Evolutionary conservation across 2,888 invertebrate genomes (phyloP), one percentile per base, ranked within the genome.

Genomic region (Noctua janthina): DNA sequence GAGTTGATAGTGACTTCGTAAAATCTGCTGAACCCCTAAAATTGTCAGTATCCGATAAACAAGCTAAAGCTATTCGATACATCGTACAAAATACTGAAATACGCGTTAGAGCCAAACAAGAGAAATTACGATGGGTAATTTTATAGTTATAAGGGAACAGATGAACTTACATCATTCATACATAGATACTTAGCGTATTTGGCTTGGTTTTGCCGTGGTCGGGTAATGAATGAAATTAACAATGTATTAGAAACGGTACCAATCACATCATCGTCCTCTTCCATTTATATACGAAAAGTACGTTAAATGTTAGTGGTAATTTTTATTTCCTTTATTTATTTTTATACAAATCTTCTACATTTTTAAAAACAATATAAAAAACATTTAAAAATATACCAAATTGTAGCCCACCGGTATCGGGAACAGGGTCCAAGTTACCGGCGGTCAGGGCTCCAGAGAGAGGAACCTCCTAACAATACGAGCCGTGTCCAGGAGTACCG

Each of bases 201-300:
- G 62, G 29, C n/a, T 29, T 62, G 13, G 6, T 5, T 15, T 62
- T 62, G 62, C 13, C 6, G 2, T 59, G 1, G 29, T 29, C 0
- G 15, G 29, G 17, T 35, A 62, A 20, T 39, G 49, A 75, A 29
- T 11, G 15, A 17, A 62, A n/a, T 23, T 83, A 49, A 49, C 10
- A 64, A 64, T 49, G 8, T 23, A 64, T 29, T 68, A 49, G 39
- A 62, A 54, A 84, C 62, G 35, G n/a, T 29, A 29, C 29, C 29
- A 29, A 29, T 29, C 29, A 29, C 29, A 29, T 29, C 29, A 29
- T 29, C 29, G 29, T 29, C 29, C 29, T 29, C 29, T 62, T 49
- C 35, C 35, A 64, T 82, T 66, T 64, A 29, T 4, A 20, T 5
- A 29, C 20, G n/a, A 84, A 84, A 79, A 79, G 84, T 49, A 39